Evolutionary conservation across 2,888 invertebrate genomes (phyloP), one percentile per base, ranked within the genome.

Genomic region (Cheilosia scutellata): DNA sequence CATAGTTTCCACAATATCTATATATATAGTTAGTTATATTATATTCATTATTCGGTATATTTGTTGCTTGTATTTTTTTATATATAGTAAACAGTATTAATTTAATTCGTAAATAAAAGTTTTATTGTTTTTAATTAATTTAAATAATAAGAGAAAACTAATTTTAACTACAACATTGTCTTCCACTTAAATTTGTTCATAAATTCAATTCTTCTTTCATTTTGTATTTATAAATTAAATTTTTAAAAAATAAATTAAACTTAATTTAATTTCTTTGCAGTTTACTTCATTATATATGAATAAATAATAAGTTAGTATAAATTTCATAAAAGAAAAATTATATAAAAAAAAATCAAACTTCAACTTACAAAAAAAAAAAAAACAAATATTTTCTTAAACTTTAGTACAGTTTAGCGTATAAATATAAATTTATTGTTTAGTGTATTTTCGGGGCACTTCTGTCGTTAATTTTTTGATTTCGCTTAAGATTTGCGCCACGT

Each of bases 381-480:
- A 62, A 51, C 16, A 25, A 53, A 58, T 31, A 42, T 25, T 75
- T 80, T 58, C 74, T 72, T 83, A 58, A 37, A 58, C 29, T 37
- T 63, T 57, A 82, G 63, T 58, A 70, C 80, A 75, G 74, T 84
- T 75, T 79, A 80, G 57, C 62, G 58, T 76, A 63, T 63, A 63
- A 68, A 27, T 74, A 57, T 44, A 27, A 9, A 44, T 63, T 74
- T 87, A 87, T 80, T 83, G 87, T 87, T 93, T 93, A 96, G 91
- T 95, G 96, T 92, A 97, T 97, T 93, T 96, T 96, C 33, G 97
- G 97, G 83, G 97, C 97, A 63, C 97, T 97, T 87, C 97, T 94
- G 92, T 97, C 97, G 93, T 92, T 92, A 83, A 92, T 92, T 89
- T 92, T 93, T 89, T 92, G 91, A 88, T 97, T 96, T 89, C 96